A percentile compares a stretch with the other conserved stretches of the same genome.
Conservation (phyloP, 2,888 invertebrate species). For the Cataglyphis livida region DNA sequence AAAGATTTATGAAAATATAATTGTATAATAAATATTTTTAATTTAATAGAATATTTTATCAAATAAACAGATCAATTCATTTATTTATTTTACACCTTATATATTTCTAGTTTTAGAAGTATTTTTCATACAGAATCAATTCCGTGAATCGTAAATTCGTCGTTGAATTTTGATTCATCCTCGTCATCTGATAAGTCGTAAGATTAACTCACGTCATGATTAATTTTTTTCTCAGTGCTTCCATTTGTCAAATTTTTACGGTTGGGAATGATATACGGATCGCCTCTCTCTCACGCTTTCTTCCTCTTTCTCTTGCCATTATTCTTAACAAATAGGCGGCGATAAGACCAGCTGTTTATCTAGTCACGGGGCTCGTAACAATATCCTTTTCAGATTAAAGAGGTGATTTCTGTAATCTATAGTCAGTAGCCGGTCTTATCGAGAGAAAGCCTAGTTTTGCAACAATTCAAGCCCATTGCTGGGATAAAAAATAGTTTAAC, state of each 20-base stretch:
- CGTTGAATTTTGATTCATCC: constrained; percentile 33
- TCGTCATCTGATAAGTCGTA: constrained; percentile 33
- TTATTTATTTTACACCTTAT: not conserved
- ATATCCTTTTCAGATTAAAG: constrained; percentile 40
- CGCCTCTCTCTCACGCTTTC: constrained; percentile 41
- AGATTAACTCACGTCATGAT: constrained; percentile 24
- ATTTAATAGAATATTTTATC: not conserved
- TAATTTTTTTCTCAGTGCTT: constrained; percentile 21
- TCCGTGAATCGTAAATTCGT: constrained; percentile 4
- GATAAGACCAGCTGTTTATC: constrained; percentile 45
- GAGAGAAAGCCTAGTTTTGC: constrained; percentile 23
- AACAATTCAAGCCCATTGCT: not conserved
- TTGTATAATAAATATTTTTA: not conserved
- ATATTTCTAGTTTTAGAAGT: not conserved
- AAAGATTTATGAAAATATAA: not conserved
- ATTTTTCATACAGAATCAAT: not conserved
- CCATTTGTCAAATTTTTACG: constrained; percentile 43
- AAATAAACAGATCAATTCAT: not conserved
- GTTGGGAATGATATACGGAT: constrained; percentile 31
- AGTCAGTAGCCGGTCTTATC: constrained; percentile 27
- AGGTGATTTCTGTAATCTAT: constrained; percentile 23
- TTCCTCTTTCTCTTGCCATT: constrained; percentile 41
- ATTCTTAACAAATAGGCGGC: constrained; percentile 34
- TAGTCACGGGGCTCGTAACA: constrained; percentile 33
- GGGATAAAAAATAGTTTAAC: constrained; percentile 7